Percentiles rank a stretch among this genome's conserved stretches.
phyloP scores from a whole-genome alignment of 2,797 vertebrate species.

The Artibeus lituratus region DNA sequence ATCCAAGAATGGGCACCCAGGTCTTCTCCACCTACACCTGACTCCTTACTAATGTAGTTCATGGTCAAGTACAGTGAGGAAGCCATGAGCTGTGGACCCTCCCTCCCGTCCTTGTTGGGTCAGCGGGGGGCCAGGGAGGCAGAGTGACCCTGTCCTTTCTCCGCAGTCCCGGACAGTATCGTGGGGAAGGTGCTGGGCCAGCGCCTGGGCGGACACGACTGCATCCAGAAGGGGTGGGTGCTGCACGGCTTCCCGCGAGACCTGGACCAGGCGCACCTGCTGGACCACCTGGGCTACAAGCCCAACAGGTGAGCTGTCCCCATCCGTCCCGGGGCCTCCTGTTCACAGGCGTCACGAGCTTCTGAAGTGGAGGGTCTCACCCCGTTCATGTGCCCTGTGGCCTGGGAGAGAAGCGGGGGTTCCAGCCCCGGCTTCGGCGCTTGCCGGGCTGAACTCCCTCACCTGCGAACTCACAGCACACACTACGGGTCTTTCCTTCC shows the following conservation, averaged over 20 bases:
- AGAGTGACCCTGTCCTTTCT: neutral
- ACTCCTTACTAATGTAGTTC: neutral
- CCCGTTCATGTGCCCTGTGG: neutral
- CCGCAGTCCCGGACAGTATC: constrained; percentile 88
- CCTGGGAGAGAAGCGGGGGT: neutral
- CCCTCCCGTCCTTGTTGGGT: neutral
- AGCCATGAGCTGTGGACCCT: accelerated
- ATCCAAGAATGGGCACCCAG: neutral
- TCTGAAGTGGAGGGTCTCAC: neutral
- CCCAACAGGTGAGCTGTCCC: constrained; percentile 88
- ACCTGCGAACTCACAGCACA: accelerated
- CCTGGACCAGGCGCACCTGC: constrained; percentile 83
- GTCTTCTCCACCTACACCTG: neutral
- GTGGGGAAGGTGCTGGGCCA: constrained; percentile 84
- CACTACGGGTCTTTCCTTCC: neutral
- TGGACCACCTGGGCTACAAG: constrained; percentile 78
- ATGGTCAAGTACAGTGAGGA: neutral
- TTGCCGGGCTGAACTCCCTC: too few species aligned
- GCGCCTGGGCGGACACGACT: constrained; percentile 86
- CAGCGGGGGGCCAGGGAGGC: neutral
- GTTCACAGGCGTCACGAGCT: accelerated
- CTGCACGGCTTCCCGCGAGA: constrained; percentile 89
- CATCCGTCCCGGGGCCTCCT: neutral
- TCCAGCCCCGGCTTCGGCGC: neutral
- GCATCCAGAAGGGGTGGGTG: constrained; percentile 88